Conservation (phyloP, 1,140 invertebrate genomes). For the Papilio dardanus region DNA sequence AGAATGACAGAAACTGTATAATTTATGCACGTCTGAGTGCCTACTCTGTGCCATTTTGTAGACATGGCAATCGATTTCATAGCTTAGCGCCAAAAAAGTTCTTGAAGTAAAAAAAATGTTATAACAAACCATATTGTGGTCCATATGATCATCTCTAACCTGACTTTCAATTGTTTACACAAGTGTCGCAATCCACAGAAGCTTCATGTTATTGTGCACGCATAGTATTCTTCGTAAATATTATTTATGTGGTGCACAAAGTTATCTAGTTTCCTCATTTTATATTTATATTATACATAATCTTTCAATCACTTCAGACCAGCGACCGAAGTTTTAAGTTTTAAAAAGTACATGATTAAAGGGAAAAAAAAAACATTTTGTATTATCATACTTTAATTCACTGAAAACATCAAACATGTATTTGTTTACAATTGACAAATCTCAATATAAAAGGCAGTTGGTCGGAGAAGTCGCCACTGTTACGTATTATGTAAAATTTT, state of each 20-base stretch:
- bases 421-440: conserved; percentile 66
- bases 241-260: not conserved
- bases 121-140: no score
- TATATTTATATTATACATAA: no score
- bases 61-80: not conserved
- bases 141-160: not conserved
- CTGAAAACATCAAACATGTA: conserved; percentile 52
- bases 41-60: not conserved
- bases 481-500: conserved; percentile 20
- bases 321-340: no score
- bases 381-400: conserved; percentile 49
- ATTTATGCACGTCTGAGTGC: conserved; percentile 32
- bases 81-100: not conserved
- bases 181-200: not conserved
- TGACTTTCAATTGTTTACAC: not conserved
- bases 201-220: not conserved
- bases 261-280: not conserved
- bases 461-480: conserved; percentile 24
- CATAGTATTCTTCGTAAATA: not conserved
- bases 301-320: no score
- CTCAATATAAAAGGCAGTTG: conserved; percentile 54
- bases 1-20: not conserved
- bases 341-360: not conserved
- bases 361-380: conserved; percentile 6
- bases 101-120: not conserved